Evolutionary conservation across 2,797 vertebrate genomes (phyloP), one percentile per base, ranked within the genome.

Genomic region (Mormyrus hasselquistii): DNA sequence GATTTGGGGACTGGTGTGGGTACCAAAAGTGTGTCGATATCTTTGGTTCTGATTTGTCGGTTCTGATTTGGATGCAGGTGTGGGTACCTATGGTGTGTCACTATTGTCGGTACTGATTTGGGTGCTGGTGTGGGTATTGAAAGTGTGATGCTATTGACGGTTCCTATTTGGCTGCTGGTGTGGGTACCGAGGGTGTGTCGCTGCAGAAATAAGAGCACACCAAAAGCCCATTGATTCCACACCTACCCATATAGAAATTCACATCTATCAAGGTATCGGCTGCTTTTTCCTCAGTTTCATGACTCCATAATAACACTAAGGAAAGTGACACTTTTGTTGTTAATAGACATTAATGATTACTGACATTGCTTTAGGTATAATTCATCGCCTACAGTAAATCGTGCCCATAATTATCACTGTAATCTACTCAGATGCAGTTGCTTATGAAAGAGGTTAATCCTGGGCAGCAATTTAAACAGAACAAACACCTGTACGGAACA

Each of bases 351-450:
- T 82, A 82, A n/a, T 41, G 38, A n/a, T 12, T 44, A 41, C 76
- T 19, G 5, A 44, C 16, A 19, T 82, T 82, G 34, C 76, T 69
- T 69, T 59, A 2, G 62, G 22, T 69, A 34, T 69, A 69, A 69
- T 69, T 69, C 62, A 34, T 25, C 34, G 29, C 62, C 25, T 29
- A 29, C 25, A 29, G 25, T 10, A 29, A 9, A 52, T 50, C 0
- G 9, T 84, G 82, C 55, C 19, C 47, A 53, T 85, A 85, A 85
- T 85, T 49, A 85, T 85, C 44, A 25, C 49, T 16, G 47, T 14
- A 85, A 85, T 44, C 5, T 52, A 52, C 14, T 85, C 22, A 25
- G 29, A 29, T 29, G 44, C 19, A 25, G 47, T 53, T 52, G 50
- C 12, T 85, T 85, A 52, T 4, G 3, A 12, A 85, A 85, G 83